These are phyloP conservation scores for Marronus borbonicus DNA, from an alignment of 2,888 invertebrate species.

Conservation along the genomic window DNA sequence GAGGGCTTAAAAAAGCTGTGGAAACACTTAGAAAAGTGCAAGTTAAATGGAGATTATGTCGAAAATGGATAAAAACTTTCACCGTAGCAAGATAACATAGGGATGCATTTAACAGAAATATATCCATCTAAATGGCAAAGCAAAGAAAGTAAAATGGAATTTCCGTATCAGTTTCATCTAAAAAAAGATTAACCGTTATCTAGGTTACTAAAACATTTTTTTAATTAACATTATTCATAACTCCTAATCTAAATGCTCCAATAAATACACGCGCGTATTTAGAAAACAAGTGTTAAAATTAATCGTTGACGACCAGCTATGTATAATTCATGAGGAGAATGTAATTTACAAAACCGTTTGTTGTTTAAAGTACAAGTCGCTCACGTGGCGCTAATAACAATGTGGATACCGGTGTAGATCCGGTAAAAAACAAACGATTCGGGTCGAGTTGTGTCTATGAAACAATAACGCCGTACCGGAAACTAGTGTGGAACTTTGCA, in stretches of 20 bases:
- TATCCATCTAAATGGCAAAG: background rate
- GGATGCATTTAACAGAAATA: no score
- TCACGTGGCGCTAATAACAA: conserved; percentile 22
- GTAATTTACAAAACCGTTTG: conserved; percentile 22
- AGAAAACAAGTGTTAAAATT: conserved; percentile 31
- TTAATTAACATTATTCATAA: conserved; percentile 6
- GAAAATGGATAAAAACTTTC: no score
- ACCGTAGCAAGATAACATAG: no score
- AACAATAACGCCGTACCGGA: conserved; percentile 46
- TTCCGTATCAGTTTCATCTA: background rate
- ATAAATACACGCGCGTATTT: conserved; percentile 1
- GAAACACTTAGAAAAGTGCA: no score
- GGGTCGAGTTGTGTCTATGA: conserved; percentile 32
- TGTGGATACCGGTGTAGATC: conserved; percentile 36
- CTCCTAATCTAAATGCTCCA: background rate
- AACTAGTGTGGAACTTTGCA: conserved; percentile 36
- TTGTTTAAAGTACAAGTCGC: conserved; percentile 16
- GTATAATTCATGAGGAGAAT: conserved; percentile 38
- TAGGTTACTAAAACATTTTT: conserved; percentile 13
- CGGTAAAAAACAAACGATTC: conserved; percentile 35
- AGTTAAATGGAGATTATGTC: no score
- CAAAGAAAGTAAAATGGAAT: conserved; percentile 4
- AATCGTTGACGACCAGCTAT: conserved; percentile 14
- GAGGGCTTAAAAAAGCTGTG: no score
- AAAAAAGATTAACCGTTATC: background rate